Evolutionary conservation across 2,113 vertebrate genomes (phyloP), one percentile per base, ranked within the genome.

Genomic region (Prochilodus magdalenae): DNA sequence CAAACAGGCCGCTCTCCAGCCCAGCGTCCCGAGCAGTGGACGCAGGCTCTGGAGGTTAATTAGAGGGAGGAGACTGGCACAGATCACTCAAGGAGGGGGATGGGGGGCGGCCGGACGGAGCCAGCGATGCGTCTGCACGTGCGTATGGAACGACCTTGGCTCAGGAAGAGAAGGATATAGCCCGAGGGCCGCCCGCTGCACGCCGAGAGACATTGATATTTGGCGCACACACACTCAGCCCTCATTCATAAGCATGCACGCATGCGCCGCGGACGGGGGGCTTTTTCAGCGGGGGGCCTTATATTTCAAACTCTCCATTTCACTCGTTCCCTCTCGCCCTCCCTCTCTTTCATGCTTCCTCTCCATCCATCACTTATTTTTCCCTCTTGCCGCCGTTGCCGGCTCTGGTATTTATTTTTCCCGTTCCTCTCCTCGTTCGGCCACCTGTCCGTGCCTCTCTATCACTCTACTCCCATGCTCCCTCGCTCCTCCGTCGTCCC

Each of bases 171-270:
- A 74, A 75, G 72, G 62, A 72, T 75, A 75, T 40, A 40, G 72
- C 79, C 62, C 3, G 26, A 67, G 49, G 49, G 79, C 79, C 74
- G 60, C 29, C 40, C 47, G 72, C 62, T 57, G 47, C 71, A 44
- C 66, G 79, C 79, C 44, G 60, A 75, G 72, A 75, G 71, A 74
- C 79, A 81, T 29, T 75, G 79, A 81, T 81, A 75, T 75, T 81
- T 81, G 71, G 72, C 71, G 10, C 60, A 74, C 47, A 74, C 47
- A 74, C 57, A 2, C 57, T 60, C 74, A 6, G 26, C 71, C 24
- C 62, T 72, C 29, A 72, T 71, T 67, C 26, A 79, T 71, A 26
- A 71, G 69, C 69, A 71, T 15, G 69, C 40, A 49, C 27, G 77
- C 33, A 79, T 20, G 55, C 33, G 13, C 16, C 49, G 57, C 36